A percentile compares a stretch with the other conserved stretches of the same genome.
Evolutionary conservation across 2,888 invertebrate species (phyloP).

Genomic region (Endomychus coccineus): DNA sequence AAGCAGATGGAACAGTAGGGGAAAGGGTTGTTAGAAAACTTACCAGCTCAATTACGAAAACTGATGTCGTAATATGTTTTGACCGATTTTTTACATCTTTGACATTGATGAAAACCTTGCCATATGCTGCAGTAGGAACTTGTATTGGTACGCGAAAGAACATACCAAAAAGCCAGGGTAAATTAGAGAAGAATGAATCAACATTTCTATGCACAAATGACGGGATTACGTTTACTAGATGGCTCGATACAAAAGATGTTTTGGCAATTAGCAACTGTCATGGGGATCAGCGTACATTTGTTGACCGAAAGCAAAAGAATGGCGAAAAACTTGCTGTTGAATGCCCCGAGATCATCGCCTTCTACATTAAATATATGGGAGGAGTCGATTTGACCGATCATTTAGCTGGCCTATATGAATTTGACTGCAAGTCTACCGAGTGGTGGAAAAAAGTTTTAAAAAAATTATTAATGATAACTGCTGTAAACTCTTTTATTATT

Average conservation of each 20-base stretch:
- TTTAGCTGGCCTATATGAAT: too few species aligned
- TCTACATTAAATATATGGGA: conserved; percentile 25
- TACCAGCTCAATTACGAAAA: not conserved
- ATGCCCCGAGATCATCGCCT: conserved; percentile 22
- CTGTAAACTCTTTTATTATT: too few species aligned
- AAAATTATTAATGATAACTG: too few species aligned
- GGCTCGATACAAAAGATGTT: conserved; percentile 31
- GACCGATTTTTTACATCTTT: conserved; percentile 8
- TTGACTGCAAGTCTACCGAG: too few species aligned
- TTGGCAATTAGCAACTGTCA: conserved; percentile 30
- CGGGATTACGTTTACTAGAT: conserved; percentile 6
- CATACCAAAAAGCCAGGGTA: conserved; percentile 2
- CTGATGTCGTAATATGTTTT: conserved; percentile 7
- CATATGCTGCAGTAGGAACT: conserved; percentile 6
- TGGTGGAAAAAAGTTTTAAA: too few species aligned
- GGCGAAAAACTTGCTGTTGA: conserved; percentile 23
- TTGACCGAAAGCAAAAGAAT: conserved; percentile 26
- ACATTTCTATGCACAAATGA: not conserved
- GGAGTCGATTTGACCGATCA: conserved; percentile 31
- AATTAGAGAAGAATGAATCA: not conserved
- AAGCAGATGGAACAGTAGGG: conserved; percentile 23
- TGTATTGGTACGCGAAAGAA: not conserved
- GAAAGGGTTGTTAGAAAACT: conserved; percentile 23
- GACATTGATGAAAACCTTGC: not conserved
- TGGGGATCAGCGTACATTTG: conserved; percentile 14